A percentile compares a stretch with the other conserved stretches of the same genome.
Evolutionary conservation across 2,113 vertebrate genomes (phyloP).

Genomic region (Leptobrachium ailaonicum): DNA sequence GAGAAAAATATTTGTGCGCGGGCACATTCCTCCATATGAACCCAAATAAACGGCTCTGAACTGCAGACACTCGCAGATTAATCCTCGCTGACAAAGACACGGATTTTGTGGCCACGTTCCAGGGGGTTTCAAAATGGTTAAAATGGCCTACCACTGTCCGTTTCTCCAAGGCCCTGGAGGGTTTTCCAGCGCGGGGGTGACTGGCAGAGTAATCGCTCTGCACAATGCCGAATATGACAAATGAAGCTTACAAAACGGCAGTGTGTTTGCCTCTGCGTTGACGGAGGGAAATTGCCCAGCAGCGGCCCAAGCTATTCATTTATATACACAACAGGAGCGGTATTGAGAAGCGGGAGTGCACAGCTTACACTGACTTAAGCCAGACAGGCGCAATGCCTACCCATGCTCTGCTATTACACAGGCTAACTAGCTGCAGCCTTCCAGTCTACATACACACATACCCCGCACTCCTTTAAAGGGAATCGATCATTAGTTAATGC

Average conservation of each 20-base stretch:
- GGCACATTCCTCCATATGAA: slow-evolving; percentile 44
- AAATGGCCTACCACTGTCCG: background rate
- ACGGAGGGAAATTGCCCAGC: slow-evolving; percentile 34
- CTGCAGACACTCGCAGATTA: slow-evolving; percentile 31
- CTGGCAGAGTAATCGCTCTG: background rate
- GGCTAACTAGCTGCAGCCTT: background rate
- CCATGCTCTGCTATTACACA: background rate
- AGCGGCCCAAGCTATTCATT: slow-evolving; percentile 42
- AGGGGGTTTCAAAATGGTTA: slow-evolving; percentile 22
- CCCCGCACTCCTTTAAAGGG: background rate
- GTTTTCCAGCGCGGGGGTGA: background rate
- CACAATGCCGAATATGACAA: slow-evolving; percentile 16
- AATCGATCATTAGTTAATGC: background rate
- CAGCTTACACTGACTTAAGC: slow-evolving; percentile 7
- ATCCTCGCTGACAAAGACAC: background rate
- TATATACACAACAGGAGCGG: slow-evolving; percentile 44
- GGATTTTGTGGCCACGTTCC: background rate
- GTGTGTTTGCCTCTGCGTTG: slow-evolving; percentile 26
- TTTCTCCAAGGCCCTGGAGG: background rate
- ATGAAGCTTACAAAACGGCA: slow-evolving; percentile 9
- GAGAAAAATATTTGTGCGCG: slow-evolving; percentile 44
- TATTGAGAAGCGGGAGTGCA: slow-evolving; percentile 11
- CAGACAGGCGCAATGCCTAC: slow-evolving; percentile 8
- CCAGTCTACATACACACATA: background rate
- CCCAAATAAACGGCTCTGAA: slow-evolving; percentile 40